Conservation (phyloP, 2,888 invertebrate genomes). For the Ophioninae sp. region DNA sequence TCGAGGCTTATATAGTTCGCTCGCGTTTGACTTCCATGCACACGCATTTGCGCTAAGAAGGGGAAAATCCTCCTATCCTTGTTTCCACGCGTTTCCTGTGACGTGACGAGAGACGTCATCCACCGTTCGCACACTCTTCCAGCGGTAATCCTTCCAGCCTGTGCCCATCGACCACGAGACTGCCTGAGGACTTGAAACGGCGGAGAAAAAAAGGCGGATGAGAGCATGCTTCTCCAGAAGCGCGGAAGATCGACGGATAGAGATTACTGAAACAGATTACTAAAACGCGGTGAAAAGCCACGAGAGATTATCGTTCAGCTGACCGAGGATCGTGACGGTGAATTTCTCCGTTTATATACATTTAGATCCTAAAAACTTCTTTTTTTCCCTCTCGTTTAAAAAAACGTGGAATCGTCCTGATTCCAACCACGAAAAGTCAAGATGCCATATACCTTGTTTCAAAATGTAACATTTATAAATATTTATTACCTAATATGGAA, state of each 20-base stretch:
- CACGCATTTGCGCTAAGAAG: conserved; percentile 21
- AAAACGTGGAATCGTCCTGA: no score
- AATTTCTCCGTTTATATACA: conserved; percentile 18
- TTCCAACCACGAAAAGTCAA: no score
- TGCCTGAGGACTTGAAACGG: conserved; percentile 2
- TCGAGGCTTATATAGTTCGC: conserved; percentile 59
- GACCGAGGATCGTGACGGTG: conserved; percentile 37
- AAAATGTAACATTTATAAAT: no score
- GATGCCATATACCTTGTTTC: no score
- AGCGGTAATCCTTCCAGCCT: background rate
- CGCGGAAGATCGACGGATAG: conserved; percentile 5
- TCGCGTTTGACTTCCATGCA: conserved; percentile 53
- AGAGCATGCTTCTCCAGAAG: conserved; percentile 13
- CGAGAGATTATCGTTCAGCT: conserved; percentile 41
- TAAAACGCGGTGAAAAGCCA: conserved; percentile 16
- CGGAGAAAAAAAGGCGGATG: background rate
- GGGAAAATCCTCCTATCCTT: conserved; percentile 27
- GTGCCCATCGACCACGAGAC: background rate
- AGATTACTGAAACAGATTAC: background rate
- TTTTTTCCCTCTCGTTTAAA: no score
- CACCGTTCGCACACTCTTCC: conserved; percentile 22
- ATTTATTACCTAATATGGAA: no score
- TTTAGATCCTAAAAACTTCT: no score
- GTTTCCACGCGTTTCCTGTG: conserved; percentile 63
- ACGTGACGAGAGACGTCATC: conserved; percentile 58